Percentiles rank a stretch among this genome's conserved stretches.
Evolutionary conservation across 2,797 vertebrate genomes (phyloP).

Genomic region (Allobates femoralis): DNA sequence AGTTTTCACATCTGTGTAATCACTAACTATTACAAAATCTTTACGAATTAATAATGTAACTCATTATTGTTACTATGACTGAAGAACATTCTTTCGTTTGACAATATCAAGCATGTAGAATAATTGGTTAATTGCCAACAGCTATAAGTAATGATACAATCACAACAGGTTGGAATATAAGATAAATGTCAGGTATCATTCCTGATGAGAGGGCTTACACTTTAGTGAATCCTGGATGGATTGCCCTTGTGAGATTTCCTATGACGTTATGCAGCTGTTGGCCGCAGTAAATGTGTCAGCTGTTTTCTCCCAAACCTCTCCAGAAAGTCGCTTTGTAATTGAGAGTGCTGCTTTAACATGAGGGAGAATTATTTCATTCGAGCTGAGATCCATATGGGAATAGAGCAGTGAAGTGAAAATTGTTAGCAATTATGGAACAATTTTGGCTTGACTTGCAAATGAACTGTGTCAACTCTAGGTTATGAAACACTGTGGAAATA

Average conservation of each 20-base stretch:
- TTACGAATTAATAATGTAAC: neutral
- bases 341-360: constrained; percentile 42
- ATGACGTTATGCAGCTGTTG: constrained; percentile 47
- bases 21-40: neutral
- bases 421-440: constrained; percentile 48
- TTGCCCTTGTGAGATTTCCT: constrained; percentile 23
- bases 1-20: neutral
- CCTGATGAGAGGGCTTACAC: constrained; percentile 24
- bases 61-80: neutral
- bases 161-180: neutral
- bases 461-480: constrained; percentile 42
- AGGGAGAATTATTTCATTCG: constrained; percentile 58
- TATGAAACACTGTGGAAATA: constrained; percentile 9
- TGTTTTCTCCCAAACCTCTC: constrained; percentile 22
- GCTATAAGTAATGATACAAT: neutral
- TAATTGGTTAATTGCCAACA: neutral
- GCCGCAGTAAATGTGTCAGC: constrained; percentile 43
- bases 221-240: constrained; percentile 23
- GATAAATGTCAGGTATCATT: constrained; percentile 20
- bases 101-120: neutral
- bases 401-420: constrained; percentile 45
- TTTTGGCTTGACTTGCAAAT: constrained; percentile 51
- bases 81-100: neutral
- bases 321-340: constrained; percentile 55
- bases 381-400: constrained; percentile 40